phyloP scores from a whole-genome alignment of 2,888 invertebrate genomes.

The Polymixis flavicincta region DNA sequence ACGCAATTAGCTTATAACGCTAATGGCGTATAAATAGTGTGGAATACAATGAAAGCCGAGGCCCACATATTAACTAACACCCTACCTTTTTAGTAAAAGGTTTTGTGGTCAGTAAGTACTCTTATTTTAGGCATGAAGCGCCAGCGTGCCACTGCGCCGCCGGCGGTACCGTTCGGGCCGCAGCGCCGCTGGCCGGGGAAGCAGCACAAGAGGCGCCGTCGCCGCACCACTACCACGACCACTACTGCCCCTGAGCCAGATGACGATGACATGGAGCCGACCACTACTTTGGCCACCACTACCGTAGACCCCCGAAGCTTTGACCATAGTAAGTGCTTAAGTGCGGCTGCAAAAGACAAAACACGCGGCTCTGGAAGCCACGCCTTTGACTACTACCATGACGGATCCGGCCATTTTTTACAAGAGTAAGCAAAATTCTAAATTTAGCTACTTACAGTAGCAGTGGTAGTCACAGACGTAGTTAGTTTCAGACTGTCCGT shows the following conservation, averaged over 20 bases:
- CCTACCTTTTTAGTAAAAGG: conserved; percentile 54
- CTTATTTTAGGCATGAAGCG: conserved; percentile 58
- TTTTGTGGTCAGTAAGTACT: conserved; percentile 58
- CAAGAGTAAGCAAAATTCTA: conserved; percentile 56
- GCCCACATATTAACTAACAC: conserved; percentile 41
- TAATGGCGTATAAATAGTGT: conserved; percentile 13
- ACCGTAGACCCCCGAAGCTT: conserved; percentile 73
- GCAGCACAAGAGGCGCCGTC: conserved; percentile 51
- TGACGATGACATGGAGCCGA: conserved; percentile 52
- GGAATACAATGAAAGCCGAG: conserved; percentile 30
- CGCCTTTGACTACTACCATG: conserved; percentile 60
- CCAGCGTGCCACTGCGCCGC: conserved; percentile 45
- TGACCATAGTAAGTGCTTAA: conserved; percentile 76
- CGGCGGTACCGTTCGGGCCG: conserved; percentile 34
- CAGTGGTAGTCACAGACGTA: conserved; percentile 62
- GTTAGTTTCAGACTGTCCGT: conserved; percentile 55
- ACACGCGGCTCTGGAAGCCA: conserved; percentile 56
- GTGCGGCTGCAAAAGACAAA: conserved; percentile 42
- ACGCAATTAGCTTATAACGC: conserved; percentile 18
- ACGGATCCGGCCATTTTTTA: conserved; percentile 57
- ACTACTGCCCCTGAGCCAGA: conserved; percentile 45
- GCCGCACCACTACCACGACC: conserved; percentile 54
- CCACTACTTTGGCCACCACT: conserved; percentile 70
- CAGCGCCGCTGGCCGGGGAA: conserved; percentile 53
- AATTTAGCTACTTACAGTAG: conserved; percentile 56